Conservation (phyloP, 2,888 invertebrate genomes). For the Agonopterix alstromeriana region DNA sequence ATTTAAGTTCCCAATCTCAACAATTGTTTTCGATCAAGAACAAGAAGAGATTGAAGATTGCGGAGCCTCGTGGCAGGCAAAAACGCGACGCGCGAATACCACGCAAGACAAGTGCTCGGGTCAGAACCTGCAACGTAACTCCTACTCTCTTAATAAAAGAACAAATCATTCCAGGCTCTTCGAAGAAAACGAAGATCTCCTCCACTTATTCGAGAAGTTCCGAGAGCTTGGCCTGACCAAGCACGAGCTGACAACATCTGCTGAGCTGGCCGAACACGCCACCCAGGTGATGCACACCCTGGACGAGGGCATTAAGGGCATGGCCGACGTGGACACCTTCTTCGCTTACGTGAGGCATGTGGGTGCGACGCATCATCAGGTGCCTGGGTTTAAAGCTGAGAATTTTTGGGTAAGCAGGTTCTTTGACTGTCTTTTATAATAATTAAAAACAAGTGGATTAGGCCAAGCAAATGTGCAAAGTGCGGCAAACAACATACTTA, state of each 20-base stretch:
- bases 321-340: slow-evolving; percentile 89
- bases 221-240: slow-evolving; percentile 80
- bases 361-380: slow-evolving; percentile 87
- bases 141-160: too few relatives aligned
- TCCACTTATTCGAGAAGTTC: slow-evolving; percentile 87
- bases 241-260: slow-evolving; percentile 85
- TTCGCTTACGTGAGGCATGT: slow-evolving; percentile 86
- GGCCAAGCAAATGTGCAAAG: too few relatives aligned
- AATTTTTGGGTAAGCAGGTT: slow-evolving; percentile 87
- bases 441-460: too few relatives aligned
- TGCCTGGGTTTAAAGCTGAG: slow-evolving; percentile 88
- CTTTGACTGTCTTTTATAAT: not conserved
- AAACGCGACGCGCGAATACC: too few relatives aligned
- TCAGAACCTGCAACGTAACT: too few relatives aligned
- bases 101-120: too few relatives aligned
- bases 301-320: slow-evolving; percentile 90
- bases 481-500: not conserved
- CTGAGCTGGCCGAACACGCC: slow-evolving; percentile 91
- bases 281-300: slow-evolving; percentile 84
- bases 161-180: slow-evolving; percentile 80
- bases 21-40: too few relatives aligned
- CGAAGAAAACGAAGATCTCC: slow-evolving; percentile 87
- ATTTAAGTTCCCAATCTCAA: too few relatives aligned
- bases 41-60: too few relatives aligned
- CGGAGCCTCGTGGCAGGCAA: too few relatives aligned